A percentile compares a stretch with the other conserved stretches of the same genome.
phyloP scores from a whole-genome alignment of 2,888 invertebrate genomes.

The Sminthurinus aureus region DNA sequence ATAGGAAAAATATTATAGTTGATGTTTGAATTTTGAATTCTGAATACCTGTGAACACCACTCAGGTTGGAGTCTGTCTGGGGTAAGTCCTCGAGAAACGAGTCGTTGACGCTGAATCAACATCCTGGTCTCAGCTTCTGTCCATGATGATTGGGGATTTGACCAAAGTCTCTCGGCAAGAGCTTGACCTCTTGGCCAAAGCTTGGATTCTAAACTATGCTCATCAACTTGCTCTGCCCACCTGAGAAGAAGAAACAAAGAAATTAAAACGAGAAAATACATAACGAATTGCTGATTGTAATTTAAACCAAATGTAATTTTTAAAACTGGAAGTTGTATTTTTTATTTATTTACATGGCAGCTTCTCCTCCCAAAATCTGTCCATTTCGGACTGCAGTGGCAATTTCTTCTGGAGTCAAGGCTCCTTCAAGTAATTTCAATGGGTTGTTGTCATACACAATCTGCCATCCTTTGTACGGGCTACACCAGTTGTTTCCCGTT shows the following conservation, averaged over 20 bases:
- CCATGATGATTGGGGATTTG: constrained; percentile 56
- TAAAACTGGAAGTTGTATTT: no score
- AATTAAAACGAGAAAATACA: constrained; percentile 7
- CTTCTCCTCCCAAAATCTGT: constrained; percentile 75
- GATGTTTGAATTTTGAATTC: background rate
- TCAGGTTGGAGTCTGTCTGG: constrained; percentile 57
- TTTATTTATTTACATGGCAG: constrained; percentile 74
- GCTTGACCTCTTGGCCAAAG: constrained; percentile 54
- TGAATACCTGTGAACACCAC: constrained; percentile 58
- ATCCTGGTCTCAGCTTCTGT: constrained; percentile 54
- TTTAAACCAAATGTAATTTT: background rate
- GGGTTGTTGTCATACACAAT: constrained; percentile 79
- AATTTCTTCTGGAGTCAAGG: constrained; percentile 42
- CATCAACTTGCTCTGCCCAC: constrained; percentile 46
- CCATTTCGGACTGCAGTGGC: constrained; percentile 46
- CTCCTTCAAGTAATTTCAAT: constrained; percentile 65
- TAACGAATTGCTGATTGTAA: no score
- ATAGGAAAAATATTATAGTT: background rate
- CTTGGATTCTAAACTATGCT: constrained; percentile 50
- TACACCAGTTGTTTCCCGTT: constrained; percentile 86
- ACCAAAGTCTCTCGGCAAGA: constrained; percentile 57
- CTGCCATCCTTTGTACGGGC: constrained; percentile 91
- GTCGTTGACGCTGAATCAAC: constrained; percentile 53
- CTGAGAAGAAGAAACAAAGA: background rate
- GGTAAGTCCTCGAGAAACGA: constrained; percentile 47